phyloP scores from a whole-genome alignment of 2,888 invertebrate genomes.

The Cosmopolites sordidus region DNA sequence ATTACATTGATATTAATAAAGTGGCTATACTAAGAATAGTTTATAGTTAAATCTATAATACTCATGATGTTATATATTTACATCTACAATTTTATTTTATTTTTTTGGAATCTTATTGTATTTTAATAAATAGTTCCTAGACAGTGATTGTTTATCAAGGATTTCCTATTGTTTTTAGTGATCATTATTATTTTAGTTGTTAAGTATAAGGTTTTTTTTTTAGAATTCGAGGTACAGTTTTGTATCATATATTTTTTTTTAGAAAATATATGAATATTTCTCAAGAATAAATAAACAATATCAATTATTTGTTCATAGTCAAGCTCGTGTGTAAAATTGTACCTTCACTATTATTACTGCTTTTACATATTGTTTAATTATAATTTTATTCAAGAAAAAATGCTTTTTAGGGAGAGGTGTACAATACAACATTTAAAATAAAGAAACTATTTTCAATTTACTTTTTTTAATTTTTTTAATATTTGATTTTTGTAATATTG shows the following conservation, averaged over 20 bases:
- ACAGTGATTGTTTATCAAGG: conserved; percentile 17
- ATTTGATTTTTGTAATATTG: no score
- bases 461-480: not conserved
- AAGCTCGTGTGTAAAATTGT: not conserved
- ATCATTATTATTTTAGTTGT: conserved; percentile 2
- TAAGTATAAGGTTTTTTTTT: not conserved
- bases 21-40: not conserved
- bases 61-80: not conserved
- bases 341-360: not conserved
- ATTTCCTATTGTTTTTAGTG: conserved; percentile 15
- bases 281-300: no score
- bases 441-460: conserved; percentile 2
- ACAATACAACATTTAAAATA: conserved; percentile 2
- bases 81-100: not conserved
- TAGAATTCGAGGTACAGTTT: not conserved
- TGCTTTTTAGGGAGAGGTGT: conserved; percentile 13
- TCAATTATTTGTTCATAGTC: not conserved
- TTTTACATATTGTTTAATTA: not conserved
- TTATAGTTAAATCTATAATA: conserved; percentile 2
- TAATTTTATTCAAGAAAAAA: conserved; percentile 1
- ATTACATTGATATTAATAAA: no score
- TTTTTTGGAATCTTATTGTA: conserved; percentile 16
- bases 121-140: conserved; percentile 24
- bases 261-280: no score
- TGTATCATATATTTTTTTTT: no score